phyloP scores from a whole-genome alignment of 1,140 invertebrate species.

The Apolygus lucorum region DNA sequence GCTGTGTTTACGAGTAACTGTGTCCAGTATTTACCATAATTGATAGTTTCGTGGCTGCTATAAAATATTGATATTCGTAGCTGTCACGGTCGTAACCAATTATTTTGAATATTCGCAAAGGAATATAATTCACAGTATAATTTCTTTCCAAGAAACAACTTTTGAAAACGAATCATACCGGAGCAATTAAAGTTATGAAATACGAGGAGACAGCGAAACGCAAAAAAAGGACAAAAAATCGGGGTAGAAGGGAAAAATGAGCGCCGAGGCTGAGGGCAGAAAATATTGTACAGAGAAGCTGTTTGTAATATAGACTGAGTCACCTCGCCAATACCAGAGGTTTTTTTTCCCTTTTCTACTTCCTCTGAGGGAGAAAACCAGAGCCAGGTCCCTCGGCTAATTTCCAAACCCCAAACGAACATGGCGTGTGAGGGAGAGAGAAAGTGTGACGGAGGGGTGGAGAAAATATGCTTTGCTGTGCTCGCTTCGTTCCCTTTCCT shows the following conservation, averaged over 20 bases:
- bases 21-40: neutral
- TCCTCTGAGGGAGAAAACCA: neutral
- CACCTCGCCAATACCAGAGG: too few relatives aligned
- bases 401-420: conserved; percentile 10
- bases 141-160: neutral
- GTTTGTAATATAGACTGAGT: conserved; percentile 4
- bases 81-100: neutral
- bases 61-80: too few relatives aligned
- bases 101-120: neutral
- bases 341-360: neutral
- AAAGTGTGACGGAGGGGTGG: too few relatives aligned
- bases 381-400: conserved; percentile 2
- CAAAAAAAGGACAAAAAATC: neutral
- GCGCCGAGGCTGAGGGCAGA: neutral
- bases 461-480: too few relatives aligned
- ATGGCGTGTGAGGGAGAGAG: neutral
- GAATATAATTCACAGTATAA: neutral
- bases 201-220: neutral
- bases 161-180: neutral
- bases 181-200: conserved; percentile 2
- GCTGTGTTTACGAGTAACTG: neutral
- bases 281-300: conserved; percentile 7
- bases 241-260: neutral
- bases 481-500: too few relatives aligned
- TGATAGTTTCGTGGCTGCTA: too few relatives aligned